A percentile compares a stretch with the other conserved stretches of the same genome.
These are phyloP conservation scores for Zosterops pallidus DNA, from an alignment of 2,113 vertebrate species.

Conservation along the genomic window DNA sequence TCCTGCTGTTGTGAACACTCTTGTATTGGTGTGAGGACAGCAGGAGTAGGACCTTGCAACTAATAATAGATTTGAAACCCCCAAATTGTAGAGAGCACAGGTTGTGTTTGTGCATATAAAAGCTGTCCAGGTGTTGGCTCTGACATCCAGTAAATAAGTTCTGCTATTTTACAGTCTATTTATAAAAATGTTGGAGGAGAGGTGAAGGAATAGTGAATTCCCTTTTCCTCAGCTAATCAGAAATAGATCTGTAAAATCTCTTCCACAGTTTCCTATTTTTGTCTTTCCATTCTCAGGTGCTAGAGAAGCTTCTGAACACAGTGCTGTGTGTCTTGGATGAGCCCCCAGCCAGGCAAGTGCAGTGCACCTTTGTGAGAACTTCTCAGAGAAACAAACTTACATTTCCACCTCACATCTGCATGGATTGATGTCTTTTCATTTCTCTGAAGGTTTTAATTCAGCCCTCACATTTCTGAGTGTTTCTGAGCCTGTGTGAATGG, in stretches of 20 bases:
- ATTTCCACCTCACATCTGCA: not conserved
- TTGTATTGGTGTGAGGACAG: not conserved
- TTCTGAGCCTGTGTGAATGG: not conserved
- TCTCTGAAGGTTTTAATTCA: not conserved
- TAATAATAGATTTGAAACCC: not conserved
- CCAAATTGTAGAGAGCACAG: not conserved
- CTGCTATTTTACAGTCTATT: not conserved
- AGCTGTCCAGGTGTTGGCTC: not conserved
- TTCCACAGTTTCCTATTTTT: not conserved
- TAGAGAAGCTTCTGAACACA: not conserved
- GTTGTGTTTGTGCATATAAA: not conserved
- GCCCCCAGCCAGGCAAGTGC: constrained; percentile 35
- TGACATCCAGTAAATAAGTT: not conserved
- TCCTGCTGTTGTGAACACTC: not conserved
- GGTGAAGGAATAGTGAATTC: not conserved
- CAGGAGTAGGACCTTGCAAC: not conserved
- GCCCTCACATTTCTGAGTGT: not conserved
- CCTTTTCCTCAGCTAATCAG: not conserved
- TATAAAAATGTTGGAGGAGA: not conserved
- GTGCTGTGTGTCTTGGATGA: not conserved
- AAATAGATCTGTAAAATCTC: not conserved
- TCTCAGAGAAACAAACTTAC: not conserved
- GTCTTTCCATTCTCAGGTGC: not conserved
- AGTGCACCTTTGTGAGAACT: not conserved
- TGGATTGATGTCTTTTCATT: not conserved